Evolutionary conservation across 1,140 invertebrate species (phyloP).

Genomic region (Ceratosolen solmsi): DNA sequence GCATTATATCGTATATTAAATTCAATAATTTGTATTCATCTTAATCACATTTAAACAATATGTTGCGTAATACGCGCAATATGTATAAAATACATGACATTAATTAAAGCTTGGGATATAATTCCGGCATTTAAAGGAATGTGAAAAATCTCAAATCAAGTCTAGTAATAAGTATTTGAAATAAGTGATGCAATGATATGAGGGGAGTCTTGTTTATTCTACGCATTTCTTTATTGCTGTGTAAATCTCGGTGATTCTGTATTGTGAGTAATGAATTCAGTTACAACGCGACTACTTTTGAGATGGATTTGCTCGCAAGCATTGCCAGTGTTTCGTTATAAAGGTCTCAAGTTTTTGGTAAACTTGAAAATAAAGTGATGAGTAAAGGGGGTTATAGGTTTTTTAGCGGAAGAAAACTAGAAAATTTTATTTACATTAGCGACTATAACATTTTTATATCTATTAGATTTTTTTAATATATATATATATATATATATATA

Average conservation of each 20-base stretch:
- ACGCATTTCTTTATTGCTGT: slow-evolving; percentile 22
- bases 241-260: slow-evolving; percentile 27
- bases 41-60: not conserved
- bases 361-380: not conserved
- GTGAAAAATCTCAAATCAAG: not conserved
- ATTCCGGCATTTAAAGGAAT: not conserved
- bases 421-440: not conserved
- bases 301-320: not conserved
- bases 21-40: slow-evolving; percentile 7
- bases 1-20: slow-evolving; percentile 11
- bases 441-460: not conserved
- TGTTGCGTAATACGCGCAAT: not conserved
- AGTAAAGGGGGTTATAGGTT: too few species aligned
- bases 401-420: too few species aligned
- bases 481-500: too few species aligned
- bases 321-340: not conserved
- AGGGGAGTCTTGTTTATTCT: not conserved
- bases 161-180: not conserved
- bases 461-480: not conserved
- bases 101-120: not conserved
- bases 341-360: not conserved
- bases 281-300: slow-evolving; percentile 20
- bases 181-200: not conserved
- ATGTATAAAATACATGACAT: not conserved
- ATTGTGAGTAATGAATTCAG: slow-evolving; percentile 21